Base-by-base conservation (phyloP, 1,140 invertebrate genomes). In the Drosophila melanica region DNA sequence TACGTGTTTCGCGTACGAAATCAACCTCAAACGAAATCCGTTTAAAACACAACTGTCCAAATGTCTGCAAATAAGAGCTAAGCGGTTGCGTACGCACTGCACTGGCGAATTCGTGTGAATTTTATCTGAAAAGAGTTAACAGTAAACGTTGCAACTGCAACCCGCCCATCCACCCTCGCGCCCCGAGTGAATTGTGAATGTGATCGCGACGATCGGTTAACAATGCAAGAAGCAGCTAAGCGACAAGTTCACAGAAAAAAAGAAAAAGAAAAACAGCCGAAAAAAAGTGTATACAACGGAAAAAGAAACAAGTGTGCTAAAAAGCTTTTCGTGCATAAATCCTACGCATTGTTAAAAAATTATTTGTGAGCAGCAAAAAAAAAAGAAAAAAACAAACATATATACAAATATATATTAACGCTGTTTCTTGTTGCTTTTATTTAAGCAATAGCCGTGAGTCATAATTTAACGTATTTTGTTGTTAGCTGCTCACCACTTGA, bases 401-500 rank as follows among this genome's bases (percentile, higher is more conserved):
- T 35, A 48, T 41, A 45, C 39, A 55, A 9, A 23, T 35, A 58
- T 12, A 42, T 33, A 64, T 70, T 57, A 55, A 75, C 60, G 59
- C 37, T 42, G 64, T 74, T 64, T 64, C 39, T 62, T 73, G 70
- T 73, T 68, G 65, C 33, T 60, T 58, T 48, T 54, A 51, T 53
- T 75, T 53, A 71, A 65, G 68, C 60, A 71, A 71, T 47, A 50
- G 55, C 37, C 51, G 75, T 78, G 75, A 78, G 66, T 78, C 75
- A 78, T 78, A 70, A 75, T 75, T 74, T 70, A 64, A 64, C 64
- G 66, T 64, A 9, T 75, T 59, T 53, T 74, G 65, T 74, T 75
- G 63, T 68, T 70, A 37, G 74, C 68, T 50, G 62, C 60, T 68
- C 70, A 58, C 73, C 33, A 73, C 74, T 82, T 75, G 63, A 81